Evolutionary conservation across 2,888 invertebrate species (phyloP).

Genomic region (Mongoloraphidia duomilia): DNA sequence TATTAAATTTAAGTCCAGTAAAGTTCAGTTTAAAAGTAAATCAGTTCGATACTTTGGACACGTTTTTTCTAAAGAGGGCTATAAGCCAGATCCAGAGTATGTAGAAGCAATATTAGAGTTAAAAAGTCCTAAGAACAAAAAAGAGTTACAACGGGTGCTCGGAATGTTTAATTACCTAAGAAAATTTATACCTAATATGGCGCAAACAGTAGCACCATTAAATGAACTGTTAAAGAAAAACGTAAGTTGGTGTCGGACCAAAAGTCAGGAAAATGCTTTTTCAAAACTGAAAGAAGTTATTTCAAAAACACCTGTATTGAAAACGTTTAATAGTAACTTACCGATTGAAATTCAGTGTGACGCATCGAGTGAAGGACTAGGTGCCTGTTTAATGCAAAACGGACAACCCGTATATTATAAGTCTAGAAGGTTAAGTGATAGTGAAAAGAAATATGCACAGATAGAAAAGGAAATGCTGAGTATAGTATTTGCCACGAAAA

Average conservation of each 20-base stretch:
- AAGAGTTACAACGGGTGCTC: conserved; percentile 4
- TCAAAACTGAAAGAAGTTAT: too few species aligned
- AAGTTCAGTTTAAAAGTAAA: conserved; percentile 4
- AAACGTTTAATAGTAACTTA: too few species aligned
- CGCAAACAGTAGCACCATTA: background rate
- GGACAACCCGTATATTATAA: background rate
- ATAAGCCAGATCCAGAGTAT: conserved; percentile 6
- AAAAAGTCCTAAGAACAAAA: conserved; percentile 4
- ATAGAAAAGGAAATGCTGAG: background rate
- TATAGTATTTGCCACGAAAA: too few species aligned
- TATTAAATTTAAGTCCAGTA: conserved; percentile 6
- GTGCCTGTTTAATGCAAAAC: background rate
- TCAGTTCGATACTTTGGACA: conserved; percentile 9
- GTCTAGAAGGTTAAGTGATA: background rate
- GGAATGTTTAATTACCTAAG: conserved; percentile 14
- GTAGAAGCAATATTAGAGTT: conserved; percentile 6
- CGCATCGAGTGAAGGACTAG: background rate
- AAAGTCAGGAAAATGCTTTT: background rate
- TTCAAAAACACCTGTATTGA: too few species aligned
- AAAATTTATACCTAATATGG: background rate
- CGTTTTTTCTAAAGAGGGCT: conserved; percentile 5
- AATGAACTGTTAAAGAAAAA: background rate
- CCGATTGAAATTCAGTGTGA: too few species aligned
- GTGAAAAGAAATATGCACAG: background rate
- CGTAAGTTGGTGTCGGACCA: background rate